Evolutionary conservation across 2,113 vertebrate species (phyloP), one percentile per base, ranked within the genome.

Genomic region (Corvus hawaiiensis): DNA sequence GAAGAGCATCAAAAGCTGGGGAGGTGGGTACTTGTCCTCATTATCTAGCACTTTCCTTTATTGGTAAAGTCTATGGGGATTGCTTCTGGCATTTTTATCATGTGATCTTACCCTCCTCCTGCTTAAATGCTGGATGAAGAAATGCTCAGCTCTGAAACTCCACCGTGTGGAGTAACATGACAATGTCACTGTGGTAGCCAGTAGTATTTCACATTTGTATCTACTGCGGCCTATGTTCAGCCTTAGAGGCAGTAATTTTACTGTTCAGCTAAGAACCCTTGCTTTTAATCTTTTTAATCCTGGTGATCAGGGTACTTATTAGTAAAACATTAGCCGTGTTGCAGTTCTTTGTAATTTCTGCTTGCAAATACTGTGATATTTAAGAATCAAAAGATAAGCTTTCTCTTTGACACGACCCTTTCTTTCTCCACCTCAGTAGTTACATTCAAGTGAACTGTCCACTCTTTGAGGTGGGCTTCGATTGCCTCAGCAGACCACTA

Each of bases 1-100:
- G 99, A 49, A 98, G 99, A 62, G 99, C 99, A 6, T 99, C 99
- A 13, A 99, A 99, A 94, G 99, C 99, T 52, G 99, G 98, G 3
- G 98, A 98, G 87, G 99, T 99, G 90, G 92, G 98, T 96, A n/a
- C 43, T 69, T 48, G 20, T 61, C 27, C 39, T 67, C 3, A 2
- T 43, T 80, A 32, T 32, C 10, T 85, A 18, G n/a, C n/a, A 61
- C 35, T 52, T 88, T 20, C 5, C 11, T 18, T 0, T 41, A 22
- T 11, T 8, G 49, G 10, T 55, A 10, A 62, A 54, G 35, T 28
- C 9, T 35, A 0, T 7, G 30, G 39, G 37, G 41, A 54, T 84
- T 32, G 19, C 30, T 88, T 48, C 61, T 16, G 13, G 51, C 4
- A 4, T 46, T 90, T 68, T 69, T 21, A 23, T 67, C 30, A 7